Percentiles rank a stretch among this genome's conserved stretches.
Evolutionary conservation across 2,888 invertebrate genomes (phyloP).

Genomic region (Ormyrus pomaceus): DNA sequence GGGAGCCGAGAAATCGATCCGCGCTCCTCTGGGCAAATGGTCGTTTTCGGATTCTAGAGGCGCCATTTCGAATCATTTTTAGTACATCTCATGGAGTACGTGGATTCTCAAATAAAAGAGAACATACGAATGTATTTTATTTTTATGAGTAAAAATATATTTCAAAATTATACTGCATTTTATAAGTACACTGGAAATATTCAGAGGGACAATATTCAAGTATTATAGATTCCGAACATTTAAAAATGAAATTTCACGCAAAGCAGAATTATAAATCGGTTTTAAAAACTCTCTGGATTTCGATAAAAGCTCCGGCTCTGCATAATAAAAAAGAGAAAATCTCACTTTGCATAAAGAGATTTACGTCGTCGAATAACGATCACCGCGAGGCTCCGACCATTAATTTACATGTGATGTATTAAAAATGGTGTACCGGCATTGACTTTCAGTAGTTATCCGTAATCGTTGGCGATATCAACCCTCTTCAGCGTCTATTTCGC

Average conservation of each 20-base stretch:
- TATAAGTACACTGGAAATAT: too few relatives aligned
- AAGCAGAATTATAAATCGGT: too few relatives aligned
- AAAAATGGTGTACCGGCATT: slow-evolving; percentile 38
- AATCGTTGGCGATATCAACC: slow-evolving; percentile 56
- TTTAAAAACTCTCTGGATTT: slow-evolving; percentile 1
- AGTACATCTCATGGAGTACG: background rate
- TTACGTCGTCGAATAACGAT: slow-evolving; percentile 25
- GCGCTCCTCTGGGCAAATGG: too few relatives aligned
- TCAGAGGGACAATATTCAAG: too few relatives aligned
- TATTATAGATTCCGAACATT: too few relatives aligned
- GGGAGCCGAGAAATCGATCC: background rate
- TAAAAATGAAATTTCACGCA: too few relatives aligned
- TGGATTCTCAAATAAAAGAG: too few relatives aligned
- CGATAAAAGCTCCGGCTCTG: slow-evolving; percentile 1
- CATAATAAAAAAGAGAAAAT: background rate
- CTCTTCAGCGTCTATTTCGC: slow-evolving; percentile 45
- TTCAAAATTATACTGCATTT: too few relatives aligned
- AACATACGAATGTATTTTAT: too few relatives aligned
- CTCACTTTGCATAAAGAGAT: slow-evolving; percentile 32
- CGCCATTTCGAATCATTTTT: slow-evolving; percentile 29
- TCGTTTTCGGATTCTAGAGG: background rate
- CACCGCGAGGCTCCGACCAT: slow-evolving; percentile 1
- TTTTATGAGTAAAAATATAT: too few relatives aligned
- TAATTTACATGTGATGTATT: slow-evolving; percentile 53
- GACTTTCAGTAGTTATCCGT: slow-evolving; percentile 50